These are phyloP conservation scores for Drosophila neotestacea DNA, from an alignment of 2,888 invertebrate species.

Conservation along the genomic window DNA sequence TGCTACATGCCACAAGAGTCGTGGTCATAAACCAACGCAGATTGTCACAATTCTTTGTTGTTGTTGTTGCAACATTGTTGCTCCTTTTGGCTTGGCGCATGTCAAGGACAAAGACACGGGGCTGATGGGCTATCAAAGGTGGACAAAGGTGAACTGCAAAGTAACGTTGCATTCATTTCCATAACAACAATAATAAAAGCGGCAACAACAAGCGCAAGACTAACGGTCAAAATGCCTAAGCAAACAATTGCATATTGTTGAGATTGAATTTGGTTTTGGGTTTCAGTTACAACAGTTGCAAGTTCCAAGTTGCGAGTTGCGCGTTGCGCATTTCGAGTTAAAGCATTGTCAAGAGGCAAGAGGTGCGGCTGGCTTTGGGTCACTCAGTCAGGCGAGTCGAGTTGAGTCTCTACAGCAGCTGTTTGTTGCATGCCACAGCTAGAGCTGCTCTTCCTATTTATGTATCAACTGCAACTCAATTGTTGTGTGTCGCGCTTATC, in stretches of 20 bases:
- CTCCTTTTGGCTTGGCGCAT: conserved; percentile 34
- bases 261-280: conserved; percentile 22
- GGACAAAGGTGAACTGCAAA: conserved; percentile 49
- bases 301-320: conserved; percentile 3
- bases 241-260: conserved; percentile 60
- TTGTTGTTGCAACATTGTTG: conserved; percentile 26
- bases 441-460: conserved; percentile 57
- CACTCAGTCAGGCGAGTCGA: conserved; percentile 14
- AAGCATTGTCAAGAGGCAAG: conserved; percentile 28
- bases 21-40: conserved; percentile 31
- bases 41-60: conserved; percentile 17
- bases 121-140: conserved; percentile 34
- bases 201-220: conserved; percentile 16
- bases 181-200: conserved; percentile 37
- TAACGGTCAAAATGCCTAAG: conserved; percentile 54
- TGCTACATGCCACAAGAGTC: conserved; percentile 10
- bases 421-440: conserved; percentile 46
- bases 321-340: background rate
- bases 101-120: conserved; percentile 58
- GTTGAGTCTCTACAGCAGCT: conserved; percentile 16
- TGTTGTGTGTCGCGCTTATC: conserved; percentile 34
- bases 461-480: conserved; percentile 20
- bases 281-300: conserved; percentile 6
- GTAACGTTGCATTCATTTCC: conserved; percentile 57
- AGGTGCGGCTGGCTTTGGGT: conserved; percentile 32